Percentiles rank a stretch among this genome's conserved stretches.
Evolutionary conservation across 1,140 invertebrate species (phyloP).

Genomic region (Antheraea mylitta): DNA sequence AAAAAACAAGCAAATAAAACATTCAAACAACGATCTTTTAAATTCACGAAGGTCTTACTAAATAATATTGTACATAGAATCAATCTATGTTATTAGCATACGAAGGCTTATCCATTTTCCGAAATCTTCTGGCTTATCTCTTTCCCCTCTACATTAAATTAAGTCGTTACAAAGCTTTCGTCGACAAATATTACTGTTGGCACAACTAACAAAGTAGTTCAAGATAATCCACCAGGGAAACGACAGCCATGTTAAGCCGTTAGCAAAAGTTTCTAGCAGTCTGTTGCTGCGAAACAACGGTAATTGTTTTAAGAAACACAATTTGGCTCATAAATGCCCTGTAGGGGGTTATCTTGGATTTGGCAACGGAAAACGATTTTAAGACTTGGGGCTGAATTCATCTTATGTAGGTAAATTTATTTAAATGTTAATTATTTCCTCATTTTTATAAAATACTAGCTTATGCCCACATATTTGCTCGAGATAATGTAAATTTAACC

Average conservation of each 20-base stretch:
- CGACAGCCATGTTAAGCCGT: constrained; percentile 29
- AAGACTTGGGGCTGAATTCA: background rate
- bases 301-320: constrained; percentile 56
- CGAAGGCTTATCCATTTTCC: background rate
- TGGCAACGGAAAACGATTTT: background rate
- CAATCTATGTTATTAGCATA: background rate
- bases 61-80: too few relatives aligned
- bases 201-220: constrained; percentile 35
- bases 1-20: too few relatives aligned
- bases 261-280: constrained; percentile 37
- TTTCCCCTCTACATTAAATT: constrained; percentile 9
- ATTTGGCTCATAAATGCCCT: constrained; percentile 8
- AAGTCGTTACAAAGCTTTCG: constrained; percentile 7
- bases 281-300: constrained; percentile 26
- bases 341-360: constrained; percentile 2
- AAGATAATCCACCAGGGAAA: constrained; percentile 30
- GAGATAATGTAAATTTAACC: too few relatives aligned
- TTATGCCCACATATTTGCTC: too few relatives aligned
- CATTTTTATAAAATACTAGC: too few relatives aligned
- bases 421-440: background rate
- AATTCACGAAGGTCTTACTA: too few relatives aligned
- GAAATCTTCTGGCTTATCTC: background rate
- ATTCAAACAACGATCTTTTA: too few relatives aligned
- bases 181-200: constrained; percentile 21
- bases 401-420: background rate